Evolutionary conservation across 53 echinoderm and acorn worm genomes (phyloP).

Genomic region (Arbacia lixula): DNA sequence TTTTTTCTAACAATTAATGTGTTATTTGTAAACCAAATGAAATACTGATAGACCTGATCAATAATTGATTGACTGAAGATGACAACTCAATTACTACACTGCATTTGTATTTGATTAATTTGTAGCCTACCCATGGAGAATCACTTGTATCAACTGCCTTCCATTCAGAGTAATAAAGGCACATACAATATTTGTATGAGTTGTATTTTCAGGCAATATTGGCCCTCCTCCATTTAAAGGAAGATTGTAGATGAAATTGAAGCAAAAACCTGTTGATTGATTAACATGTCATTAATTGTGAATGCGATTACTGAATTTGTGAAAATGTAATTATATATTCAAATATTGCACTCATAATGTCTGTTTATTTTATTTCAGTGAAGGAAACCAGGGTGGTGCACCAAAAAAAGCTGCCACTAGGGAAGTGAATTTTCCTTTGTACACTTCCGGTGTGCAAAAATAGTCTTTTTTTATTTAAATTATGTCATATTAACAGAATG

Average conservation of each 20-base stretch:
- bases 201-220: neutral
- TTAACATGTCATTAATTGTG: too few relatives aligned
- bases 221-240: neutral
- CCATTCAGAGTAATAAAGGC: neutral
- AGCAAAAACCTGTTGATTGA: too few relatives aligned
- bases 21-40: conserved; percentile 7
- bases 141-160: too few relatives aligned
- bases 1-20: conserved; percentile 5
- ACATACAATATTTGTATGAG: neutral
- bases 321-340: neutral
- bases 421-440: neutral
- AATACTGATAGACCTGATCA: neutral
- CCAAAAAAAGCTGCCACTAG: conserved; percentile 15
- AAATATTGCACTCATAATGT: too few relatives aligned
- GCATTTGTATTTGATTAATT: too few relatives aligned
- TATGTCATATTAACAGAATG: neutral
- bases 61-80: neutral
- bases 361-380: conserved; percentile 4
- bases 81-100: too few relatives aligned
- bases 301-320: neutral
- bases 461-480: neutral
- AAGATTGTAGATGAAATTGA: neutral
- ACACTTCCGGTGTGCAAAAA: neutral
- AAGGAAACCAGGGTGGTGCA: conserved; percentile 11
- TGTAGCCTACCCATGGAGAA: conserved; percentile 5